Evolutionary conservation across 2,797 vertebrate species (phyloP).

Genomic region (Antrozous pallidus): DNA sequence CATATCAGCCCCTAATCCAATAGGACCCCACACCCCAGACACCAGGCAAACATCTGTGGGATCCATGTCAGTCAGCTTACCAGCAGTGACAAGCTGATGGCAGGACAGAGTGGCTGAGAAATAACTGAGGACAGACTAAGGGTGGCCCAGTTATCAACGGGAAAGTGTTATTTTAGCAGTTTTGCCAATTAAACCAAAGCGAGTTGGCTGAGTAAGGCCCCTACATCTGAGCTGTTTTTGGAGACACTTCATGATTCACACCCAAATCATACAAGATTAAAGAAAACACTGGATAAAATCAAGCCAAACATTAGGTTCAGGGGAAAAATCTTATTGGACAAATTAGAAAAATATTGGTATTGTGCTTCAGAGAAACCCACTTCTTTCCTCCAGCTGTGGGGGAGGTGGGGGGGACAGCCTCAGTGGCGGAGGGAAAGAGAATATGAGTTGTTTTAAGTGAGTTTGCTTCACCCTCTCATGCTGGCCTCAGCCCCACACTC

Average conservation of each 20-base stretch:
- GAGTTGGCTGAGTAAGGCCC: not conserved
- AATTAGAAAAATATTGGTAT: conserved; percentile 73
- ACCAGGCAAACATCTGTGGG: not conserved
- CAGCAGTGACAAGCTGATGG: not conserved
- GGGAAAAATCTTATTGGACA: conserved; percentile 61
- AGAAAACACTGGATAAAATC: conserved; percentile 70
- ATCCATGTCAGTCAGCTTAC: not conserved
- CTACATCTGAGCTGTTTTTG: conserved; percentile 30
- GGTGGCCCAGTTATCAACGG: not conserved
- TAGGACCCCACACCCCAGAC: not conserved
- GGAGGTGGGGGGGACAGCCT: not conserved
- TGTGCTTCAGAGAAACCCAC: conserved; percentile 27
- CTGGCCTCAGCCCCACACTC: not conserved
- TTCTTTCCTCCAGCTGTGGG: conserved; percentile 52
- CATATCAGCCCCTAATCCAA: not conserved
- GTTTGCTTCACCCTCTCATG: not conserved
- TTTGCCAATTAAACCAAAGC: conserved; percentile 1
- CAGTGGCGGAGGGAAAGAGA: not conserved
- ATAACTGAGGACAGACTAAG: not conserved
- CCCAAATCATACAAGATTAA: conserved; percentile 67
- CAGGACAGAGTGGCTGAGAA: not conserved
- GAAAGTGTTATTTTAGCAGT: not conserved
- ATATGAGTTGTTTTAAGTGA: not conserved
- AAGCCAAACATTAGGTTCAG: conserved; percentile 54
- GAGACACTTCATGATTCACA: conserved; percentile 64